These are phyloP conservation scores for Melitaea cinxia DNA, from an alignment of 1,140 invertebrate species.

Conservation along the genomic window DNA sequence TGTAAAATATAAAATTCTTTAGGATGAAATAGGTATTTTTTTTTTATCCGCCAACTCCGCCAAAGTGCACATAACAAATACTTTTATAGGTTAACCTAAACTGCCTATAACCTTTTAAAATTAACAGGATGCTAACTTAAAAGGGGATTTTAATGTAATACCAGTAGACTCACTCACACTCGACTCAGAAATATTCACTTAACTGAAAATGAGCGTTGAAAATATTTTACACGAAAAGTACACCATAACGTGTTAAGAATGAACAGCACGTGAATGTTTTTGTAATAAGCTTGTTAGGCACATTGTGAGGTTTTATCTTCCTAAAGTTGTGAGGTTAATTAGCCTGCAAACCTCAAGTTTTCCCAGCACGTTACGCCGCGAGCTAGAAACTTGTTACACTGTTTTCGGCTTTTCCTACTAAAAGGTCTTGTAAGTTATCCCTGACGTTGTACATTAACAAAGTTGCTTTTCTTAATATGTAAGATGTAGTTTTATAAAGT, in stretches of 20 bases:
- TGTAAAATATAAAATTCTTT: no score
- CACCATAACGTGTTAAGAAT: constrained; percentile 9
- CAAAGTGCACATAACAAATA: no score
- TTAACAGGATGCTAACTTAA: no score
- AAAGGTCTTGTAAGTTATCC: constrained; percentile 31
- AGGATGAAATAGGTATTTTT: no score
- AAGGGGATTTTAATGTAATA: no score
- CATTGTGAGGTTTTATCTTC: constrained; percentile 51
- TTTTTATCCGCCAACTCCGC: no score
- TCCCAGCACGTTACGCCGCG: constrained; percentile 59
- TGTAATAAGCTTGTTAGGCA: constrained; percentile 21
- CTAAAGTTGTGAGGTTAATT: constrained; percentile 67
- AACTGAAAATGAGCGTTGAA: not conserved
- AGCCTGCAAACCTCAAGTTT: constrained; percentile 61
- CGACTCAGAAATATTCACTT: no score
- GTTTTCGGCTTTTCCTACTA: constrained; percentile 45
- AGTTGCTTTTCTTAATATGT: constrained; percentile 8
- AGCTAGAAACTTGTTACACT: constrained; percentile 62
- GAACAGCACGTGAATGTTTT: constrained; percentile 22
- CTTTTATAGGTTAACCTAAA: no score
- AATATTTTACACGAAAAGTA: not conserved
- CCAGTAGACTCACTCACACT: no score
- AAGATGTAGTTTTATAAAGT: constrained; percentile 1
- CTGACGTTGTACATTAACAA: not conserved
- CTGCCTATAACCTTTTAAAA: no score